Base-by-base conservation (phyloP, 2,888 invertebrate species). In the Hartigia nigra region DNA sequence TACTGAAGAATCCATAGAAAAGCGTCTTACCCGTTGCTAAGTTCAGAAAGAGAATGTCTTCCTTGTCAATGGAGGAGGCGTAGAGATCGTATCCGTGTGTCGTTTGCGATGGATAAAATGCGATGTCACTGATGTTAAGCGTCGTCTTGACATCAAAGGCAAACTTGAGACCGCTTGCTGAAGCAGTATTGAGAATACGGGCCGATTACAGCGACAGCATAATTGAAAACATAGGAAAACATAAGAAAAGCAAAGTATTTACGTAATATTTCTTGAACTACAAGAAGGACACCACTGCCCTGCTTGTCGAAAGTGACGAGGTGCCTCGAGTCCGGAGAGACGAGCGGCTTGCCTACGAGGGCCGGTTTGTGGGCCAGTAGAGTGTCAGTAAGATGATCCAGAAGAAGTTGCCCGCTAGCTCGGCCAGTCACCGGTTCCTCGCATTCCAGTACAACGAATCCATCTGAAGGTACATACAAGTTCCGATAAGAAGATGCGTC, bases 81-180 rank as follows among this genome's bases (percentile, higher is more conserved):
- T 95, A 96, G 72, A 96, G 92, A 89, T 96, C 96, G 88, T 96
- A 96, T 80, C 95, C 95, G 88, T 95, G 95, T 34, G 94, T 95
- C 4, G 93, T 94, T 87, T 94, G 94, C 74, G 96, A 95, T 1
- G 95, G 95, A 90, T 95, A 95, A 90, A 96, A 96, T 5, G 95
- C 94, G 77, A 95, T 93, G 87, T 95, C 95, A 85, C 95, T 95
- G 84, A 96, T 94, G 89, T 95, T 95, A 81, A 96, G 91, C 11
- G 95, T 95, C 12, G 96, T 96, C 90, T 95, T 95, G 78, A 96
- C 95, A 86, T 96, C 96, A 90, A 95, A 96, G 55, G 94, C 92
- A 87, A 95, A 95, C 84, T 93, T 93, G 80, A 96, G 91, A 75
- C 96, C 96, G 84, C 92, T 92, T 74, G 93, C 95, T 95, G 89